Evolutionary conservation across 2,113 vertebrate genomes (phyloP).

Genomic region (Epinephelus lanceolatus): DNA sequence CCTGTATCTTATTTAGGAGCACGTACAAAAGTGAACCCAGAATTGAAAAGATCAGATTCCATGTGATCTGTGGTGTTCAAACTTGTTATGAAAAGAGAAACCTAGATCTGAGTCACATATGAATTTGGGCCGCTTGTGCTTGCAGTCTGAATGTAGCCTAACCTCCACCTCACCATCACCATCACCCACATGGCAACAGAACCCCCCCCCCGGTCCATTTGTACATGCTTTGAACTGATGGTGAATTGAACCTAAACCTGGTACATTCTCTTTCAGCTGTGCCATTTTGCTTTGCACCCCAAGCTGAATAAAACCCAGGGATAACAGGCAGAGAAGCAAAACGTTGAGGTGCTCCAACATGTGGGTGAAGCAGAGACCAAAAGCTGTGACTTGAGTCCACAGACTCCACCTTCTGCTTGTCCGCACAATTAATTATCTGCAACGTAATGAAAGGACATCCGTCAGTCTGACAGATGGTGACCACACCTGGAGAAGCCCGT

Average conservation of each 20-base stretch:
- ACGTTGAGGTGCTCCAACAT: background rate
- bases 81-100: no score
- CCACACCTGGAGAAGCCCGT: constrained; percentile 38
- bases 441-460: constrained; percentile 45
- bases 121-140: no score
- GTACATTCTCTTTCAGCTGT: background rate
- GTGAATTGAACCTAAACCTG: constrained; percentile 43
- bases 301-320: constrained; percentile 7
- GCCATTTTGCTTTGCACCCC: constrained; percentile 19
- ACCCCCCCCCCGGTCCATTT: background rate
- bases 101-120: no score
- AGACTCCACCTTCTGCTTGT: constrained; percentile 4
- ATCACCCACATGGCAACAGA: background rate
- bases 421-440: background rate
- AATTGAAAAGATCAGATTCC: no score
- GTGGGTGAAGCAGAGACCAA: constrained; percentile 21
- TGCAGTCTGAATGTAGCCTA: no score
- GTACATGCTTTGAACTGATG: constrained; percentile 26
- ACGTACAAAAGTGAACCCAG: no score
- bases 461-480: constrained; percentile 7
- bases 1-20: no score
- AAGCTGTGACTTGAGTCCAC: constrained; percentile 6
- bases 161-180: background rate
- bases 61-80: no score
- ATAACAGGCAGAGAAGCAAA: constrained; percentile 21